Conservation (phyloP, 2,797 vertebrate genomes). For the Mareca strepera region DNA sequence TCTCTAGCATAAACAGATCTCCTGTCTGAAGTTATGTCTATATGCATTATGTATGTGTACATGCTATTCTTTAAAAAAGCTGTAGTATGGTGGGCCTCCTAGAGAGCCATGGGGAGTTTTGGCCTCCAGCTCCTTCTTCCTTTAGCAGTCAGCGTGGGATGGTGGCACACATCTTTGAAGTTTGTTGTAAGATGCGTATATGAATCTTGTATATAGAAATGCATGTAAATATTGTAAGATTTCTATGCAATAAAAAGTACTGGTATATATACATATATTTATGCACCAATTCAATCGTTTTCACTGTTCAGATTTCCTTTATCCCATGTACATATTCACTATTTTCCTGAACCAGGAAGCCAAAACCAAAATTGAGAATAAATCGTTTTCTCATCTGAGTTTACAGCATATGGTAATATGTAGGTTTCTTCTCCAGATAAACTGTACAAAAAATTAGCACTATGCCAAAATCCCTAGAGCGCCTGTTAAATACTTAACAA, state of each 20-base stretch:
- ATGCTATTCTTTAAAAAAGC: neutral
- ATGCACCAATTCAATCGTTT: neutral
- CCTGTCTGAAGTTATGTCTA: neutral
- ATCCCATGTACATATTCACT: conserved; percentile 20
- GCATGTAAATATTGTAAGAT: neutral
- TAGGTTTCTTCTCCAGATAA: conserved; percentile 71
- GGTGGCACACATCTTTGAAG: neutral
- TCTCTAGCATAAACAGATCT: neutral
- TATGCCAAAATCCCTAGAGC: conserved; percentile 51
- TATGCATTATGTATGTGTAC: neutral
- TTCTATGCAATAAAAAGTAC: neutral
- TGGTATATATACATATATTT: neutral
- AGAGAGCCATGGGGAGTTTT: neutral
- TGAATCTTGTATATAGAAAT: neutral
- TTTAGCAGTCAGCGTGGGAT: neutral
- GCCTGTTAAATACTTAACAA: conserved; percentile 73
- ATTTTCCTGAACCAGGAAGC: conserved; percentile 24
- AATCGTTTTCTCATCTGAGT: conserved; percentile 54
- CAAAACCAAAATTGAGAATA: conserved; percentile 35
- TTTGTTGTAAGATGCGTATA: neutral
- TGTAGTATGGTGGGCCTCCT: neutral
- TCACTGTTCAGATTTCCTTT: neutral
- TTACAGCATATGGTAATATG: conserved; percentile 66
- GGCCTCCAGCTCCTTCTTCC: neutral
- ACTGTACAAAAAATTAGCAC: conserved; percentile 65